A percentile compares a stretch with the other conserved stretches of the same genome.
Conservation (phyloP, 2,888 invertebrate species). For the Calameuta pallipes region DNA sequence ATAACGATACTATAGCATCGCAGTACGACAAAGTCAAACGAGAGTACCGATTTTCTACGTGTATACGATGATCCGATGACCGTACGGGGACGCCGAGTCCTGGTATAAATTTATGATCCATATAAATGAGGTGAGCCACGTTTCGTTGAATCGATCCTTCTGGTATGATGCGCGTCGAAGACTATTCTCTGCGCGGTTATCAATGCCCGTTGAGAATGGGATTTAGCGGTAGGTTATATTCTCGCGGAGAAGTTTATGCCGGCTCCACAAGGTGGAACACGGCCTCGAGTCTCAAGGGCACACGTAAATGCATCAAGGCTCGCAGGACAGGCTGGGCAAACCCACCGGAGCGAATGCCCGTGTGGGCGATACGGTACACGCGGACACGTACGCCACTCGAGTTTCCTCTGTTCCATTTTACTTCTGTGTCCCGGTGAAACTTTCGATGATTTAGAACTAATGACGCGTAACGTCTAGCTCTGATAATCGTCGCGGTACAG, state of each 20-base stretch:
- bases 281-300: constrained; percentile 9
- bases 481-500: not conserved
- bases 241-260: not conserved
- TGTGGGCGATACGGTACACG: constrained; percentile 1
- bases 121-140: not conserved
- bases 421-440: not conserved
- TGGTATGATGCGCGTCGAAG: not conserved
- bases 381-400: constrained; percentile 1
- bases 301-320: constrained; percentile 2
- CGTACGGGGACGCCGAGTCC: not conserved
- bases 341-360: not conserved
- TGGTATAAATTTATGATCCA: not conserved
- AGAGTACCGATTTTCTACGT: not conserved
- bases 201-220: not conserved
- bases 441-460: not conserved
- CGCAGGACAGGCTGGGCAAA: not conserved
- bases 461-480: not conserved
- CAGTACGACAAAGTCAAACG: not conserved
- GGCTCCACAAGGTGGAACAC: constrained; percentile 7
- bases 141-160: not conserved
- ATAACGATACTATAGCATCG: not conserved
- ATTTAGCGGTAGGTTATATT: not conserved
- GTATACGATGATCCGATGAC: not conserved
- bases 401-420: not conserved
- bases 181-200: not conserved